phyloP scores from a whole-genome alignment of 2,113 vertebrate species.

The Leucosticte australis region DNA sequence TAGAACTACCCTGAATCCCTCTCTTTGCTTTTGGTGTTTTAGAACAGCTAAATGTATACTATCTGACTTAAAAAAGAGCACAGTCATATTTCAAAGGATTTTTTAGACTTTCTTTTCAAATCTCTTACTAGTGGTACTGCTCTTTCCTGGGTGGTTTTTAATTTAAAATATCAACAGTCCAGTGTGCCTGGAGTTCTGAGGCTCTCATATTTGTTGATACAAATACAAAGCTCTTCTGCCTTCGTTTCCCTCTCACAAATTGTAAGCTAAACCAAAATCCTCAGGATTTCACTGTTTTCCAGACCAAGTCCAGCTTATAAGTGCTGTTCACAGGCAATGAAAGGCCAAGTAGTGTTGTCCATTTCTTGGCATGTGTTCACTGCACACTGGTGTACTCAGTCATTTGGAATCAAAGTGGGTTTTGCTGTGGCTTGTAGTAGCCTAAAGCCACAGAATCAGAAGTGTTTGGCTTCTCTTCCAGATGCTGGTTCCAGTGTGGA shows the following conservation, averaged over 20 bases:
- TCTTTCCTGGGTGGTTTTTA: background rate
- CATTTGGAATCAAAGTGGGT: background rate
- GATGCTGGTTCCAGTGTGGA: slow-evolving; percentile 90
- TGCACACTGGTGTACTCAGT: background rate
- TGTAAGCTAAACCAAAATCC: background rate
- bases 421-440: background rate
- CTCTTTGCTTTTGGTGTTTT: background rate
- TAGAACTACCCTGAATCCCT: background rate
- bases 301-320: background rate
- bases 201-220: background rate
- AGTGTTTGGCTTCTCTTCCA: slow-evolving; percentile 63
- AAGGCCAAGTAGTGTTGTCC: background rate
- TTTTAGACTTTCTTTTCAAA: background rate
- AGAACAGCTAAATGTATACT: background rate
- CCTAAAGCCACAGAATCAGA: background rate
- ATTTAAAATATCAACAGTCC: background rate
- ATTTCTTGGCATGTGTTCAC: background rate
- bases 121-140: background rate
- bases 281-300: background rate
- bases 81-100: background rate
- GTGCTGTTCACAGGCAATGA: background rate
- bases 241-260: background rate
- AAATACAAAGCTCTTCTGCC: background rate
- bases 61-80: background rate
- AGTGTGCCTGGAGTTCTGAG: background rate